These are phyloP conservation scores for Leptopilina clavipes DNA, from an alignment of 1,140 invertebrate genomes.

Conservation along the genomic window DNA sequence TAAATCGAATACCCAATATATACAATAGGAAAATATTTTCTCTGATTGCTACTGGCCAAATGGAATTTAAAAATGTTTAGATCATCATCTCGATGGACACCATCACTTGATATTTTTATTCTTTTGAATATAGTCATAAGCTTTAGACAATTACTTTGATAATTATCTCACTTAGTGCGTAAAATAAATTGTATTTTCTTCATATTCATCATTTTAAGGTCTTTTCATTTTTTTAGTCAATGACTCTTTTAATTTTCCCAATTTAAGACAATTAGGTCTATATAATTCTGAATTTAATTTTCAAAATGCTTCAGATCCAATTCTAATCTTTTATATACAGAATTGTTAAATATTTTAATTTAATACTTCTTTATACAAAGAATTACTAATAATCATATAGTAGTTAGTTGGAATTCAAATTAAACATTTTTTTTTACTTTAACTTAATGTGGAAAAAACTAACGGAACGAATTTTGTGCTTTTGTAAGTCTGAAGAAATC, in stretches of 20 bases:
- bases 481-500: neutral
- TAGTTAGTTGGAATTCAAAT: neutral
- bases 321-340: neutral
- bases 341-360: too few species aligned
- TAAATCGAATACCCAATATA: neutral
- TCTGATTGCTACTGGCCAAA: neutral
- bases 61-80: neutral
- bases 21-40: conserved; percentile 26
- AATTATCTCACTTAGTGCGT: neutral
- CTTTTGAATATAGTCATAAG: too few species aligned
- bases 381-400: too few species aligned
- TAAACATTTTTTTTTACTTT: neutral
- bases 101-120: too few species aligned
- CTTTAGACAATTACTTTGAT: too few species aligned
- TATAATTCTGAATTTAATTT: too few species aligned
- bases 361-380: too few species aligned
- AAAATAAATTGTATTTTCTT: neutral
- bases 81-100: too few species aligned
- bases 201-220: neutral
- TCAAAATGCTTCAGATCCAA: too few species aligned
- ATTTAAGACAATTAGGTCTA: too few species aligned
- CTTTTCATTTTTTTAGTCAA: too few species aligned
- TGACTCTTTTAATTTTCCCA: too few species aligned
- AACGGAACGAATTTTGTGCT: conserved; percentile 2
- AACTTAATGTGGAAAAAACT: neutral